phyloP scores from a whole-genome alignment of 2,888 invertebrate species.

The Hydrotaea diabolus region DNA sequence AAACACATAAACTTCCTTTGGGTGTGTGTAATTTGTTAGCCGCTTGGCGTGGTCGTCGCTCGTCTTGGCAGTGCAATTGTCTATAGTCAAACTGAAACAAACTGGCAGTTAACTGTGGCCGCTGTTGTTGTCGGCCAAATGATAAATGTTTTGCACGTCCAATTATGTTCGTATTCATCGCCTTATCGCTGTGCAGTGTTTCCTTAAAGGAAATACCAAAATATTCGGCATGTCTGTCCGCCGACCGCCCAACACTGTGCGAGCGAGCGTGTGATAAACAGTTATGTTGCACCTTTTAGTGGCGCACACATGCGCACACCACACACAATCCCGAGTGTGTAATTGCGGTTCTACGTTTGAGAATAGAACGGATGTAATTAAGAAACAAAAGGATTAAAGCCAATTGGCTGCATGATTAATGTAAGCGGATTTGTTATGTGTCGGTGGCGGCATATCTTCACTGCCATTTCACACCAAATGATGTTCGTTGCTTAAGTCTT shows the following conservation, averaged over 20 bases:
- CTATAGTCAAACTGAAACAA: conserved; percentile 26
- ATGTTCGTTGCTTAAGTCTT: conserved; percentile 54
- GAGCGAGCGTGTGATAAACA: conserved; percentile 14
- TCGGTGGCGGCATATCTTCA: neutral
- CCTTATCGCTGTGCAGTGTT: conserved; percentile 33
- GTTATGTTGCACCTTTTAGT: conserved; percentile 35
- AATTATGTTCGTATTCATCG: conserved; percentile 25
- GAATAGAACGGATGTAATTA: conserved; percentile 37
- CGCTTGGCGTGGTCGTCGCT: conserved; percentile 1
- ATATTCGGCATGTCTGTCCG: conserved; percentile 22
- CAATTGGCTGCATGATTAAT: conserved; percentile 27
- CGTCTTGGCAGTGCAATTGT: neutral
- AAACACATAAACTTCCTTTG: conserved; percentile 57
- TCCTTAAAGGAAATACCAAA: conserved; percentile 50
- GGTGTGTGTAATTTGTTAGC: conserved; percentile 42
- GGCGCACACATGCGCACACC: neutral
- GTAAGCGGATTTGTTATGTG: neutral
- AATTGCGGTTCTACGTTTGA: neutral
- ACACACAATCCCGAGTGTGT: neutral
- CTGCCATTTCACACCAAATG: neutral
- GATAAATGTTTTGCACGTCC: conserved; percentile 61
- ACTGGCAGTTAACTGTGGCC: conserved; percentile 9
- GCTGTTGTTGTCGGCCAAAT: conserved; percentile 39
- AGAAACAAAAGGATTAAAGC: conserved; percentile 40
- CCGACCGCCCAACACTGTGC: neutral